phyloP scores from a whole-genome alignment of 2,113 vertebrate species.

The Nasalis larvatus region DNA sequence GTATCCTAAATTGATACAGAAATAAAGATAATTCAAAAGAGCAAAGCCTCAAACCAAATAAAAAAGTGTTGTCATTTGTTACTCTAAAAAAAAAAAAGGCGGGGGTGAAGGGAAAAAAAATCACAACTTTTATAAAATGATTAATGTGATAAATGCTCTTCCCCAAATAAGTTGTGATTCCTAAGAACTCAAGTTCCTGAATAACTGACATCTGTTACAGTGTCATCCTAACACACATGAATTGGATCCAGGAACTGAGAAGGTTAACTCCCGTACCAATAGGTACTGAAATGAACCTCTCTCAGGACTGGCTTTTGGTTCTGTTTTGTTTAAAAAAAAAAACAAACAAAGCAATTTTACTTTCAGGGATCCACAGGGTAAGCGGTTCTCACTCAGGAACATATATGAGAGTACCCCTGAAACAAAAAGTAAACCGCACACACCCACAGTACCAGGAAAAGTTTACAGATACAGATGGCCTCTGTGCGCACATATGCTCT shows the following conservation, averaged over 20 bases:
- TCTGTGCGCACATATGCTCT: not conserved
- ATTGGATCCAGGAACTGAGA: not conserved
- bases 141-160: not conserved
- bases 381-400: not conserved
- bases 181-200: not conserved
- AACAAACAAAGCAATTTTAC: not conserved
- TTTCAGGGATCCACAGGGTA: not conserved
- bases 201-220: not conserved
- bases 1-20: not conserved
- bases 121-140: conserved; percentile 31
- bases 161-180: not conserved
- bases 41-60: not conserved
- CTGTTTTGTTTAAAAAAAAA: no score
- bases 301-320: not conserved
- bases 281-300: not conserved
- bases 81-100: not conserved
- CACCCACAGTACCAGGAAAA: conserved; percentile 25
- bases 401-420: not conserved
- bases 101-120: not conserved
- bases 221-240: not conserved
- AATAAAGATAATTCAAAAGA: not conserved
- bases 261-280: not conserved
- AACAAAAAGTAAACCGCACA: conserved; percentile 46
- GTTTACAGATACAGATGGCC: not conserved
- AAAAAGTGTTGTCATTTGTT: not conserved